phyloP scores from a whole-genome alignment of 2,113 vertebrate genomes.

The Laticauda colubrina region DNA sequence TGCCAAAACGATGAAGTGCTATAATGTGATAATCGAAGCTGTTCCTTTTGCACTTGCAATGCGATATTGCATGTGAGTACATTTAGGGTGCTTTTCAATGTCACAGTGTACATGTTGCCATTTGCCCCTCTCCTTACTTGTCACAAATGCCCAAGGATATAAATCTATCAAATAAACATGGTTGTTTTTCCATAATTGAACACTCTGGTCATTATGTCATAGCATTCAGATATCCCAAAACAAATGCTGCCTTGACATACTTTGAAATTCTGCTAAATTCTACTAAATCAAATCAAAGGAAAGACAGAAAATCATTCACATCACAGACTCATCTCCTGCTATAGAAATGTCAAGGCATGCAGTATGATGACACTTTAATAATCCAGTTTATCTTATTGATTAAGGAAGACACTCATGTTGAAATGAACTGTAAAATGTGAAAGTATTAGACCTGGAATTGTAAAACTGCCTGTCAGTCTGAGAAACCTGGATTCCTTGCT shows the following conservation, averaged over 20 bases:
- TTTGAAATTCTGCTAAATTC: background rate
- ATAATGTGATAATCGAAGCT: background rate
- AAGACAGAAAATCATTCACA: constrained; percentile 18
- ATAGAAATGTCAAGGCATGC: constrained; percentile 21
- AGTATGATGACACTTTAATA: constrained; percentile 1
- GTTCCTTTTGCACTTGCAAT: background rate
- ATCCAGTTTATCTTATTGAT: background rate
- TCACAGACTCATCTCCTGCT: background rate
- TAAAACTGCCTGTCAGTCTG: background rate
- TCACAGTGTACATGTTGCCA: background rate
- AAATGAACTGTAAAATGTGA: background rate
- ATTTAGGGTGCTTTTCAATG: background rate
- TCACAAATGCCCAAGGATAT: background rate
- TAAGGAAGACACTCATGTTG: background rate
- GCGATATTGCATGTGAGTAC: background rate
- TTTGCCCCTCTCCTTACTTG: background rate
- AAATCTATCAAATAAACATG: background rate
- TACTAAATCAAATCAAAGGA: background rate
- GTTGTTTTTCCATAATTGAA: background rate
- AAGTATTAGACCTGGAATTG: background rate
- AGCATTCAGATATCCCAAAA: background rate
- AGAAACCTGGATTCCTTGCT: background rate
- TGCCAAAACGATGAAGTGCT: background rate
- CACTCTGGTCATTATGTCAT: background rate
- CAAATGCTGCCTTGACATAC: background rate